Conservation (phyloP, 1,140 invertebrate genomes). For the Zaprionus lachaisei region DNA sequence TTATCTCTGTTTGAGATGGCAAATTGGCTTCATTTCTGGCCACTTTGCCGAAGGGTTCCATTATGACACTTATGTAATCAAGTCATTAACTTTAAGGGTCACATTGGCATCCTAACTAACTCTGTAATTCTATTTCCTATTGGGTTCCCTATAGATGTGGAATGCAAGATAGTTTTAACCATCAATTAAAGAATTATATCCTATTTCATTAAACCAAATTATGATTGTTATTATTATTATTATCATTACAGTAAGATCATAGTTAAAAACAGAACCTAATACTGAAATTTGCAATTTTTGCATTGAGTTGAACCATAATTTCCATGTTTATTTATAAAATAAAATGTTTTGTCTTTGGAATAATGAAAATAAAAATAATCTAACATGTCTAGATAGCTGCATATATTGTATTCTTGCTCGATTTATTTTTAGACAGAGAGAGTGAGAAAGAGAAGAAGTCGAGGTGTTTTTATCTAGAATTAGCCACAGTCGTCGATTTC, state of each 20-base stretch:
- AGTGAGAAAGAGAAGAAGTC: too few species aligned
- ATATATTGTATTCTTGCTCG: not conserved
- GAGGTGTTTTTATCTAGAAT: not conserved
- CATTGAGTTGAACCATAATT: too few species aligned
- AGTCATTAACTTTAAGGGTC: constrained; percentile 10
- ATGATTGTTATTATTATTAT: too few species aligned
- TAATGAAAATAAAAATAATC: not conserved
- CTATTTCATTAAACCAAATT: too few species aligned
- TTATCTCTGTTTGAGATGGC: constrained; percentile 47
- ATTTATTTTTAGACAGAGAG: not conserved
- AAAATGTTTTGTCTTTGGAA: not conserved
- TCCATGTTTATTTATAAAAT: too few species aligned
- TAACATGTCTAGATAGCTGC: too few species aligned
- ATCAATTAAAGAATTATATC: not conserved
- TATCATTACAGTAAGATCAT: too few species aligned
- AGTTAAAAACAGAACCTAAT: too few species aligned
- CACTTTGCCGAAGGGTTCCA: not conserved
- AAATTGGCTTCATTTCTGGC: constrained; percentile 11
- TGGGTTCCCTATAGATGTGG: not conserved
- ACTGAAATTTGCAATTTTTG: too few species aligned
- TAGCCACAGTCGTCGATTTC: not conserved
- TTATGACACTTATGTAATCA: constrained; percentile 27
- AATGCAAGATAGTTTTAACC: not conserved
- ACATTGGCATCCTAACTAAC: constrained; percentile 7
- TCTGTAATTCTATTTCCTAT: not conserved